These are phyloP conservation scores for Cylloceria caligata DNA, from an alignment of 2,888 invertebrate species.

Conservation along the genomic window DNA sequence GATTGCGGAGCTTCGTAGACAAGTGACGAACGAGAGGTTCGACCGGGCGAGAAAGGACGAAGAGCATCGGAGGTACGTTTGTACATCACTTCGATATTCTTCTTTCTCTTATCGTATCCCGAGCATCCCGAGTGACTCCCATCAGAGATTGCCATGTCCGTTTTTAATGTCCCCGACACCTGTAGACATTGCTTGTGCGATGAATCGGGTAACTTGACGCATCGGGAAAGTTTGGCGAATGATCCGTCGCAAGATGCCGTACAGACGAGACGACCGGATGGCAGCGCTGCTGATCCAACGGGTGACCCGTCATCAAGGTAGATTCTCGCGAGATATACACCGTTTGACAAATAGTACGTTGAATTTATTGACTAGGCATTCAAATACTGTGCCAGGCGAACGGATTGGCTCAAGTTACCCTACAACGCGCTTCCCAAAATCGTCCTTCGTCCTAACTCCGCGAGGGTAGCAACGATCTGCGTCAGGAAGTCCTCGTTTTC, in stretches of 20 bases:
- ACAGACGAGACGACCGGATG: constrained; percentile 50
- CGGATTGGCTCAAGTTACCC: constrained; percentile 75
- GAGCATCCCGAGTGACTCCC: constrained; percentile 21
- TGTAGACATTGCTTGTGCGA: constrained; percentile 59
- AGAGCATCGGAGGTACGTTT: constrained; percentile 80
- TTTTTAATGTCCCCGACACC: constrained; percentile 36
- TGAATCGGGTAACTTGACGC: constrained; percentile 30
- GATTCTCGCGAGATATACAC: constrained; percentile 39
- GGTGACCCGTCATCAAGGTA: constrained; percentile 57
- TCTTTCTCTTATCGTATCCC: constrained; percentile 3
- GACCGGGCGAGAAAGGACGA: constrained; percentile 84
- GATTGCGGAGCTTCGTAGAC: constrained; percentile 85
- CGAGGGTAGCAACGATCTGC: not conserved
- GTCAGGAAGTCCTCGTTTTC: constrained; percentile 9
- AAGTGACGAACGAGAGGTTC: constrained; percentile 86
- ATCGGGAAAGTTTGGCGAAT: constrained; percentile 44
- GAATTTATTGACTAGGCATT: constrained; percentile 52
- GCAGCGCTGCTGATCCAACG: constrained; percentile 31
- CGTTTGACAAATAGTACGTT: constrained; percentile 46
- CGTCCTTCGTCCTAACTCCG: constrained; percentile 12
- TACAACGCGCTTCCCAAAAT: constrained; percentile 70
- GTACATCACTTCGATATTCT: not conserved
- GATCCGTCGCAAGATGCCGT: constrained; percentile 23
- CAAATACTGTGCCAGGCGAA: constrained; percentile 27
- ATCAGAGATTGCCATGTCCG: constrained; percentile 20